A percentile compares a stretch with the other conserved stretches of the same genome.
phyloP scores from a whole-genome alignment of 2,797 vertebrate species.

The Knipowitschia caucasica region DNA sequence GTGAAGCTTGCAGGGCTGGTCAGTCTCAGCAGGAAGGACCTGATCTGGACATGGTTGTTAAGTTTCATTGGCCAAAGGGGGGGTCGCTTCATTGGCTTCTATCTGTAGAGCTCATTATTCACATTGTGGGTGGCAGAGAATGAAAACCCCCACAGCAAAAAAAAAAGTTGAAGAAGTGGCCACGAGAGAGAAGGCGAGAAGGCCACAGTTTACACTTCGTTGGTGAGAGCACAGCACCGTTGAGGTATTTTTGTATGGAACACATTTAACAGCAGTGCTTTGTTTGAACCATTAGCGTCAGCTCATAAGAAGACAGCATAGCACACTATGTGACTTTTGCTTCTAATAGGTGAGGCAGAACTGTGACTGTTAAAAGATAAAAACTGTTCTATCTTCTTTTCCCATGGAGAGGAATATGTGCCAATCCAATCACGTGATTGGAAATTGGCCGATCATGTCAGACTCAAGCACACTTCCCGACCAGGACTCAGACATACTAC shows the following conservation, averaged over 20 bases:
- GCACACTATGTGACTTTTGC: too few species aligned
- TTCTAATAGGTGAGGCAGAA: too few species aligned
- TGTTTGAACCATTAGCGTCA: too few species aligned
- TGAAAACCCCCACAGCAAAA: slow-evolving; percentile 61
- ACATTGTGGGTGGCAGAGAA: slow-evolving; percentile 73
- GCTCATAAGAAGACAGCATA: too few species aligned
- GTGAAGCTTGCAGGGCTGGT: slow-evolving; percentile 59
- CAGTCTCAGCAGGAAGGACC: slow-evolving; percentile 75
- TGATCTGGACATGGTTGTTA: slow-evolving; percentile 79
- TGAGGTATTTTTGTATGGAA: slow-evolving; percentile 11
- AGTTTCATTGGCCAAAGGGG: slow-evolving; percentile 75
- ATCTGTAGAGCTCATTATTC: slow-evolving; percentile 78
- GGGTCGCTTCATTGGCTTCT: slow-evolving; percentile 68
- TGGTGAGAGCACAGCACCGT: slow-evolving; percentile 25
- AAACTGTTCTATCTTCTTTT: too few species aligned
- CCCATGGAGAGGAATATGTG: too few species aligned
- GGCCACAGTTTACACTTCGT: slow-evolving; percentile 36
- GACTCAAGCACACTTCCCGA: too few species aligned
- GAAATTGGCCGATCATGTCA: too few species aligned
- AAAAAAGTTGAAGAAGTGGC: slow-evolving; percentile 44
- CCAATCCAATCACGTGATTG: too few species aligned
- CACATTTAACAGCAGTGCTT: neutral
- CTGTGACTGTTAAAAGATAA: too few species aligned
- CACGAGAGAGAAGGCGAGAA: slow-evolving; percentile 48
- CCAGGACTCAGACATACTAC: too few species aligned